Conservation (phyloP, 2,888 invertebrate species). For the Euplexia lucipara region DNA sequence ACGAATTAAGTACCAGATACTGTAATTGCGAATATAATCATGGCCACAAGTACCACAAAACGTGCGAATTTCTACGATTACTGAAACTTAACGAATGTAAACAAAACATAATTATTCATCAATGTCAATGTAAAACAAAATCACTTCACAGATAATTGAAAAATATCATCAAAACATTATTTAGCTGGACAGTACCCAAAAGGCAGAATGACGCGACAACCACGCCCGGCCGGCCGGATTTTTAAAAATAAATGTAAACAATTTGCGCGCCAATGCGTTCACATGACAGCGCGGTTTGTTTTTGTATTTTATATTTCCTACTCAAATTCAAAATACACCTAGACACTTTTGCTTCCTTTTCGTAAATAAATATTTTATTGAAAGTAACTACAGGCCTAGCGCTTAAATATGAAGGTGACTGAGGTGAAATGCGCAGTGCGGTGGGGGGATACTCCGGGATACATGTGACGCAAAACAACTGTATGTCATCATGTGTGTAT, state of each 20-base stretch:
- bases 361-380: too few species aligned
- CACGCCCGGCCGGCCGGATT: conserved; percentile 66
- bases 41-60: conserved; percentile 2
- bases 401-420: too few species aligned
- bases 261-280: conserved; percentile 74
- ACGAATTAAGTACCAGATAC: too few species aligned
- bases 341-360: not conserved
- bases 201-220: conserved; percentile 50
- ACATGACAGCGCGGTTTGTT: conserved; percentile 74
- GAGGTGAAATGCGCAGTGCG: too few species aligned
- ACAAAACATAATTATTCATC: conserved; percentile 24
- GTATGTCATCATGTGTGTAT: too few species aligned
- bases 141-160: not conserved
- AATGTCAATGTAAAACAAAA: conserved; percentile 13
- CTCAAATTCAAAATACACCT: not conserved
- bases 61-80: not conserved
- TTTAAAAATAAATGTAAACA: conserved; percentile 83
- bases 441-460: too few species aligned
- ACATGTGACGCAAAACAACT: too few species aligned
- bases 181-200: conserved; percentile 39
- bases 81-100: conserved; percentile 19
- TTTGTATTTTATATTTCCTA: conserved; percentile 26
- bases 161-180: conserved; percentile 1
- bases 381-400: too few species aligned
- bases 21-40: not conserved